These are phyloP conservation scores for Drosophila macrothrix DNA, from an alignment of 2,888 invertebrate genomes.

Conservation along the genomic window DNA sequence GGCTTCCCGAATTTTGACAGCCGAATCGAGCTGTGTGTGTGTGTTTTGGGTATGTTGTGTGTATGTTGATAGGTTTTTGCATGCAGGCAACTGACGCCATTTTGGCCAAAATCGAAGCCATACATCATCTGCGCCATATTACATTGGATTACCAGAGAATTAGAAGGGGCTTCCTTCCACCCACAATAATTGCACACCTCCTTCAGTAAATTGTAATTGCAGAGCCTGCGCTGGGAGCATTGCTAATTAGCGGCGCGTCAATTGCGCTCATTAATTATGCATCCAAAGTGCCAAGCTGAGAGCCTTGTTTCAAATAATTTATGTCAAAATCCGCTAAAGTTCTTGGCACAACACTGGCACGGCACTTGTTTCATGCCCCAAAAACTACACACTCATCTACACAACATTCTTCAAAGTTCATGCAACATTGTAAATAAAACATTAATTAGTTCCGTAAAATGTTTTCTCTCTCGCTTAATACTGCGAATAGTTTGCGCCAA, in stretches of 20 bases:
- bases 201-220: constrained; percentile 46
- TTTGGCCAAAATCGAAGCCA: constrained; percentile 48
- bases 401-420: constrained; percentile 1
- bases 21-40: constrained; percentile 27
- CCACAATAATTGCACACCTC: not conserved
- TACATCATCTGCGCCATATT: constrained; percentile 42
- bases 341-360: not conserved
- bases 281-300: constrained; percentile 36
- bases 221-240: constrained; percentile 30
- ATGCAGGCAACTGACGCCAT: constrained; percentile 48
- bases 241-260: constrained; percentile 62
- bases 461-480: constrained; percentile 10
- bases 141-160: constrained; percentile 34
- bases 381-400: too few species aligned
- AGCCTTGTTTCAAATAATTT: constrained; percentile 39
- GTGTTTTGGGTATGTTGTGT: not conserved
- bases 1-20: constrained; percentile 57
- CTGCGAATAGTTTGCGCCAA: constrained; percentile 29
- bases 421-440: constrained; percentile 35
- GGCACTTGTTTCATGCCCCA: constrained; percentile 1
- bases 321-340: constrained; percentile 32
- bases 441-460: constrained; percentile 67
- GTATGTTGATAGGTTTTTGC: constrained; percentile 34
- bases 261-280: constrained; percentile 59
- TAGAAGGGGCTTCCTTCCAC: constrained; percentile 12